Conservation (phyloP, 2,113 vertebrate genomes). For the Hiodon tergisus region DNA sequence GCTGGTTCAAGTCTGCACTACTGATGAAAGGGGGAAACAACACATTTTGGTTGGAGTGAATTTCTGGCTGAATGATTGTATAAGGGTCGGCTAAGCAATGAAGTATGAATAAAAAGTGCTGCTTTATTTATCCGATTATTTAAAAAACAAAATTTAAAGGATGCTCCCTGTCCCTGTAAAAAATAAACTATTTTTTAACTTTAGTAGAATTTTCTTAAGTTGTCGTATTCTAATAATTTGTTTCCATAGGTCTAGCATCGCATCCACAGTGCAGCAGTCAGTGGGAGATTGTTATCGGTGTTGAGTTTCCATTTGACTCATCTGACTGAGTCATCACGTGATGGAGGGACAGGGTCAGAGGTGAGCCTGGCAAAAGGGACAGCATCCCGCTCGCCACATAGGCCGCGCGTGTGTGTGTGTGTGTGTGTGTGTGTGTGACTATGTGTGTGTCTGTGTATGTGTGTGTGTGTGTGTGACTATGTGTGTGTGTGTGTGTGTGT, state of each 20-base stretch:
- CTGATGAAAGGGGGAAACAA: too few species aligned
- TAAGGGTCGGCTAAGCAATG: too few species aligned
- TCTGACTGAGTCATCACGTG: slow-evolving; percentile 34
- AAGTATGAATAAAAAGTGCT: too few species aligned
- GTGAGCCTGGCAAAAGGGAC: slow-evolving; percentile 35
- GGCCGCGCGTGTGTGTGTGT: neutral
- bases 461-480: too few species aligned
- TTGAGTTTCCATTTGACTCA: slow-evolving; percentile 11
- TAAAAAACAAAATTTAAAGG: too few species aligned
- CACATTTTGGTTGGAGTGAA: too few species aligned
- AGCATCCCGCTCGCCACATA: slow-evolving; percentile 34
- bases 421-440: neutral
- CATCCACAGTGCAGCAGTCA: neutral
- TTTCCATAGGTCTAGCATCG: neutral
- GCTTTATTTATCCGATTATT: too few species aligned
- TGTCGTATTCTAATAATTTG: slow-evolving; percentile 4
- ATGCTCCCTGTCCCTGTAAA: too few species aligned
- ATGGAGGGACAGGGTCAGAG: slow-evolving; percentile 38
- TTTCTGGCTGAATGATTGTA: too few species aligned
- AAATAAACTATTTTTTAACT: too few species aligned
- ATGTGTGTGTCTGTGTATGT: too few species aligned
- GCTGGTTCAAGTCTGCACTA: too few species aligned
- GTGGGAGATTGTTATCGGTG: neutral
- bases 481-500: neutral
- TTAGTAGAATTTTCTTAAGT: neutral